Conservation (phyloP, 2,797 vertebrate species). For the Microctenopoma stevenorrisi region DNA sequence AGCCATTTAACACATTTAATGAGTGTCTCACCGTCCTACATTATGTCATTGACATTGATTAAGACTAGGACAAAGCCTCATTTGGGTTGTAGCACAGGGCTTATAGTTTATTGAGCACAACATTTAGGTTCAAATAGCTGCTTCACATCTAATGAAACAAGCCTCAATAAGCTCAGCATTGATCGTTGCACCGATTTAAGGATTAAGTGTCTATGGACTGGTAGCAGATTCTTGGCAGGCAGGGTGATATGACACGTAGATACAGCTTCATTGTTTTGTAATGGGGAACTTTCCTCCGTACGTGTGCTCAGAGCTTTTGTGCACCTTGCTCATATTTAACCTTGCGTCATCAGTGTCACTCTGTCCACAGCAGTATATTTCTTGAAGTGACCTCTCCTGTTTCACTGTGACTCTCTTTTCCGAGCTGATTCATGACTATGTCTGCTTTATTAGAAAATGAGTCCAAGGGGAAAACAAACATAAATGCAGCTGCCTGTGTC, state of each 20-base stretch:
- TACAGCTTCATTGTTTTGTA: slow-evolving; percentile 25
- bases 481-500: slow-evolving; percentile 1
- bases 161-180: slow-evolving; percentile 55
- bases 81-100: slow-evolving; percentile 24
- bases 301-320: not conserved
- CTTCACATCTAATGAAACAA: slow-evolving; percentile 61
- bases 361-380: slow-evolving; percentile 19
- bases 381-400: slow-evolving; percentile 4
- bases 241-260: slow-evolving; percentile 20
- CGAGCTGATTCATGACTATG: slow-evolving; percentile 21
- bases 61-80: slow-evolving; percentile 44
- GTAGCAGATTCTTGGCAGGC: slow-evolving; percentile 45
- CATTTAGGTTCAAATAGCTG: slow-evolving; percentile 66
- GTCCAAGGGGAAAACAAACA: slow-evolving; percentile 19
- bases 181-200: slow-evolving; percentile 42
- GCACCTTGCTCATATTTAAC: slow-evolving; percentile 6
- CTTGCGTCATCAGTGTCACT: slow-evolving; percentile 16
- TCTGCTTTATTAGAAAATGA: slow-evolving; percentile 31
- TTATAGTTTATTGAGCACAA: slow-evolving; percentile 65
- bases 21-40: slow-evolving; percentile 54
- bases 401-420: not conserved
- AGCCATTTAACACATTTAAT: slow-evolving; percentile 62
- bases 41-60: slow-evolving; percentile 65
- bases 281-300: slow-evolving; percentile 3
- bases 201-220: slow-evolving; percentile 27